A percentile compares a stretch with the other conserved stretches of the same genome.
Conservation (phyloP, 2,113 vertebrate genomes). For the Craseonycteris thonglongyai region DNA sequence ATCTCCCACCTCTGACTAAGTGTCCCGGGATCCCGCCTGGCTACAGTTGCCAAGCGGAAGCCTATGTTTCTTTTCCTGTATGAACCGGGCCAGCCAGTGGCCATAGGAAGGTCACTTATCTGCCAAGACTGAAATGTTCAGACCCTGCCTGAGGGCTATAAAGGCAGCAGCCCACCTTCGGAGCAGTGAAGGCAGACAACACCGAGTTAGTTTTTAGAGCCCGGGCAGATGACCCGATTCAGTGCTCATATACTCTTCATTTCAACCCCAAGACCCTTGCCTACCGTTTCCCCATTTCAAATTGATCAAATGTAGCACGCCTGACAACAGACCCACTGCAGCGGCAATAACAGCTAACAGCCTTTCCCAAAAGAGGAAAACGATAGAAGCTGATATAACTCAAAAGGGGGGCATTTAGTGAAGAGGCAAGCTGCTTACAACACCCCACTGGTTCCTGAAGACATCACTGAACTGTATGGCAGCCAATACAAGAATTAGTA, state of each 20-base stretch:
- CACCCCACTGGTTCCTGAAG: neutral
- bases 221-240: neutral
- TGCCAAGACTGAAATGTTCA: neutral
- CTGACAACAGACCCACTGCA: neutral
- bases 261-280: neutral
- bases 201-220: neutral
- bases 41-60: neutral
- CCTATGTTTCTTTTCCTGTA: neutral
- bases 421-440: neutral
- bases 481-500: neutral
- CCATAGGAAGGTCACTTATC: neutral
- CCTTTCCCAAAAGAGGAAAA: neutral
- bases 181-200: neutral
- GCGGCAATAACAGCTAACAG: neutral
- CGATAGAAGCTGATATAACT: neutral
- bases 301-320: neutral
- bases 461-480: neutral
- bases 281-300: neutral
- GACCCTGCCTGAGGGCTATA: neutral
- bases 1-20: neutral
- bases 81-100: neutral
- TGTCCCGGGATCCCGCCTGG: neutral
- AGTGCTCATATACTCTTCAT: neutral
- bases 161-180: neutral
- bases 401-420: neutral